Percentiles rank a stretch among this genome's conserved stretches.
Evolutionary conservation across 2,797 vertebrate genomes (phyloP).

Genomic region (Leontopithecus rosalia): DNA sequence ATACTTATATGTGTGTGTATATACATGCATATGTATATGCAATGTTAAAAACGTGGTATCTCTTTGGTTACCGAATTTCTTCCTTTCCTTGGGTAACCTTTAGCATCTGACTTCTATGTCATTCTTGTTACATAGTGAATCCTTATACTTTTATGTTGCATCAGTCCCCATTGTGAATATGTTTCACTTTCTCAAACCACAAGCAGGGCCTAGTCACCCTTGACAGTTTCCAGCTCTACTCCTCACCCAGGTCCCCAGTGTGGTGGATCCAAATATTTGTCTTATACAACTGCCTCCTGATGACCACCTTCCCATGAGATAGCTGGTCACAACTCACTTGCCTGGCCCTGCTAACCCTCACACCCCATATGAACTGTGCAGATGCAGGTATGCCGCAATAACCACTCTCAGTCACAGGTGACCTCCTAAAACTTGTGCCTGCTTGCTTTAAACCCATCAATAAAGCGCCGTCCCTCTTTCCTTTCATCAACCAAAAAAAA

Average conservation of each 20-base stretch:
- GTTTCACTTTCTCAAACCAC: background rate
- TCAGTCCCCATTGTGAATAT: background rate
- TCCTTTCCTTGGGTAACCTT: slow-evolving; percentile 8
- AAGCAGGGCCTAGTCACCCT: background rate
- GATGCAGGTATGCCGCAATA: background rate
- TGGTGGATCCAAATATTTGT: background rate
- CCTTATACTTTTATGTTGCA: background rate
- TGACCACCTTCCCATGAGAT: background rate
- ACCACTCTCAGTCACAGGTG: background rate
- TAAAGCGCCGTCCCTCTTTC: background rate
- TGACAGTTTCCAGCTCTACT: background rate
- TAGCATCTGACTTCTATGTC: background rate
- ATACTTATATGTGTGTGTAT: too few species aligned
- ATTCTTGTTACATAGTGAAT: background rate
- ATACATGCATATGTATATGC: background rate
- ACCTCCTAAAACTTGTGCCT: background rate
- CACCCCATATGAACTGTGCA: background rate
- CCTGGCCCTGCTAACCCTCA: background rate
- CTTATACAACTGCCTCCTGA: background rate
- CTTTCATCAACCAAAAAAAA: background rate
- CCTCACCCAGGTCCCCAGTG: background rate
- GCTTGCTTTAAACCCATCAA: background rate
- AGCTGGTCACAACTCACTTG: background rate
- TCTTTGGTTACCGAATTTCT: background rate
- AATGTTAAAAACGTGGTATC: background rate